A percentile compares a stretch with the other conserved stretches of the same genome.
phyloP scores from a whole-genome alignment of 2,888 invertebrate species.

The Taenaris catops region DNA sequence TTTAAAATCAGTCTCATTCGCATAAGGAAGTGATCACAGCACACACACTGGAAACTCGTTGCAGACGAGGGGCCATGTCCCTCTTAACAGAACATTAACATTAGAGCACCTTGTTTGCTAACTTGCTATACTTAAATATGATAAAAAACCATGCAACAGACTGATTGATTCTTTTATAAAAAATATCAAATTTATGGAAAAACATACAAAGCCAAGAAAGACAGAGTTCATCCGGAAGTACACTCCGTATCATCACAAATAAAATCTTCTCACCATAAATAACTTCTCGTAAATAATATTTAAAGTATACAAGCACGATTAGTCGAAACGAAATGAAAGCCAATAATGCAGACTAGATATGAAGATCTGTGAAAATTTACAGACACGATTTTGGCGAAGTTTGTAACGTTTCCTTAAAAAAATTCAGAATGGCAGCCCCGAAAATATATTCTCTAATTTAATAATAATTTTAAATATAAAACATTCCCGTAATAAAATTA shows the following conservation, averaged over 20 bases:
- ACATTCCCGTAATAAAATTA: slow-evolving; percentile 8
- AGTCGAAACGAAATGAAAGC: slow-evolving; percentile 42
- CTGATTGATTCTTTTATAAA: slow-evolving; percentile 46
- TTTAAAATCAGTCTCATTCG: slow-evolving; percentile 78
- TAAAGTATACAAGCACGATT: slow-evolving; percentile 33
- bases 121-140: slow-evolving; percentile 63
- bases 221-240: slow-evolving; percentile 44
- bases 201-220: slow-evolving; percentile 38
- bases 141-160: slow-evolving; percentile 60
- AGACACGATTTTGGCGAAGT: slow-evolving; percentile 37
- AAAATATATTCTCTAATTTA: slow-evolving; percentile 30
- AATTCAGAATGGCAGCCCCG: slow-evolving; percentile 48
- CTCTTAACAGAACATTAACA: slow-evolving; percentile 63
- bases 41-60: slow-evolving; percentile 76
- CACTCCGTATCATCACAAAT: slow-evolving; percentile 40
- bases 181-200: slow-evolving; percentile 48
- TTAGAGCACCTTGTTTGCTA: slow-evolving; percentile 73
- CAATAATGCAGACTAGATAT: slow-evolving; percentile 65
- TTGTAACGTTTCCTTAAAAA: slow-evolving; percentile 41
- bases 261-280: slow-evolving; percentile 30
- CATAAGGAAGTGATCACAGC: slow-evolving; percentile 80
- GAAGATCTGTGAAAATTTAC: slow-evolving; percentile 50
- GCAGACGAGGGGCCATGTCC: slow-evolving; percentile 67
- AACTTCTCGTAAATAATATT: slow-evolving; percentile 36
- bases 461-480: slow-evolving; percentile 11